Evolutionary conservation across 30 jellyfish, hydroid and myxozoan genomes (phyloP), one percentile per base, ranked within the genome.

Genomic region (Cassiopea xamachana): DNA sequence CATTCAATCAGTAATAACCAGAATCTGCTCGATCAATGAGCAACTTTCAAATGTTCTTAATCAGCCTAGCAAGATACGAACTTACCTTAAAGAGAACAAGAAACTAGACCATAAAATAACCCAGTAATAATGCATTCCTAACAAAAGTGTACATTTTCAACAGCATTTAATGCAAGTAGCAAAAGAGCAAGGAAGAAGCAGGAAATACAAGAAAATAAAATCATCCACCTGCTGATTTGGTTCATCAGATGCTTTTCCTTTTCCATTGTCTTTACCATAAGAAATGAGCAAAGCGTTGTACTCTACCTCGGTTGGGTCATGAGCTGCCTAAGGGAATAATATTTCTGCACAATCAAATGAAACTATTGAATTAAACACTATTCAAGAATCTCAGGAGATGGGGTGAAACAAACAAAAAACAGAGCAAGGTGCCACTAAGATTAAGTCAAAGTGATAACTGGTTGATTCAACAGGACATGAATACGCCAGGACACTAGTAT

Each of bases 231-330:
- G 89, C 12, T 19, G 58, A 73, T 85, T 74, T 5, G 92, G 87
- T 48, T 87, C 94, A 69, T 79, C 91, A 2, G 77, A 18, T 19
- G 81, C 80, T 49, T 72, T 88, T 46, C 96, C 96, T 88, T 80
- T 80, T 43, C 90, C 91, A 27, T 60, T 73, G 81, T 79, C 96
- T 46, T 88, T 80, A 16, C 90, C 91, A 60, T 84, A 73, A 62
- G 93, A 92, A 60, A 86, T 90, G 44, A 73, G 97, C 85, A 82
- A 51, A 3, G 88, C 94, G 59, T 87, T 87, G 76, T 87, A 87
- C 69, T 76, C 84, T 9, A 89, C 89, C 43, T 87, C 94, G 48
- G 94, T 87, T 13, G 94, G 94, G 2, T 87, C 94, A 48, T 87
- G 94, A 10, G n/a, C n/a, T 16, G 69, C 89, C 94, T 87, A 50